Base-by-base conservation (phyloP, 2,888 invertebrate species). In the Agrenia bidenticulata region DNA sequence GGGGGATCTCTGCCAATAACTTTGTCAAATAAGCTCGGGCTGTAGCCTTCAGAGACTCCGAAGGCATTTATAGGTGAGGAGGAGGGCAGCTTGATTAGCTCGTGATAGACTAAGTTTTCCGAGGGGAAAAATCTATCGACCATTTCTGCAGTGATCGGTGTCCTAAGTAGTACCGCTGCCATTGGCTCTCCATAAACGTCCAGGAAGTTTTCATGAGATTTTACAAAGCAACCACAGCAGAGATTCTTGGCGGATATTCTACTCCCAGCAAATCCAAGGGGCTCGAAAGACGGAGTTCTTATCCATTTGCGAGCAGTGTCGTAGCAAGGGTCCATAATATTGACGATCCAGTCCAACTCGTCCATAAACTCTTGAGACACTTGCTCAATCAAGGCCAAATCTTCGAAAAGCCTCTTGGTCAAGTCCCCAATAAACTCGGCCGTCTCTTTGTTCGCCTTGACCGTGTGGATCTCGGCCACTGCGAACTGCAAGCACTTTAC, bases 371-470 rank as follows among this genome's bases (percentile, higher is more conserved):
- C 67, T 11, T 57, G 37, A 37, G 51, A 39, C 1, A 64, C 53
- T 41, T 61, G 61, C 32, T 60, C 49, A 2, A 67, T 50, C 0
- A 64, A 15, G 4, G 63, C 63, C 45, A 63, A 11, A 42, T 67
- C 67, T 53, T 67, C 67, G 57, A 67, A 67, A 5, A 67, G 63
- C 27, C 56, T 63, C 50, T 41, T 63, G 2, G 67, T 67, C 21
- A 63, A 56, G 2, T 45, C 26, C n/a, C 61, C 61, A 19, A 64
- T 63, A 45, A 51, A 61, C 0, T 67, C 67, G 1, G 61, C 63
- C 4, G 63, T 32, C 2, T 61, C 59, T 11, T 61, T 42, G 32
- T 57, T 50, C 42, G 24, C 51, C 41, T 61, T 63, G 1, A 63
- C 37, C 13, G 63, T 56, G 1, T 56, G 27, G 2, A 67, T 64